Evolutionary conservation across 2,797 vertebrate genomes (phyloP), one percentile per base, ranked within the genome.

Genomic region (Gobio occitaniae): DNA sequence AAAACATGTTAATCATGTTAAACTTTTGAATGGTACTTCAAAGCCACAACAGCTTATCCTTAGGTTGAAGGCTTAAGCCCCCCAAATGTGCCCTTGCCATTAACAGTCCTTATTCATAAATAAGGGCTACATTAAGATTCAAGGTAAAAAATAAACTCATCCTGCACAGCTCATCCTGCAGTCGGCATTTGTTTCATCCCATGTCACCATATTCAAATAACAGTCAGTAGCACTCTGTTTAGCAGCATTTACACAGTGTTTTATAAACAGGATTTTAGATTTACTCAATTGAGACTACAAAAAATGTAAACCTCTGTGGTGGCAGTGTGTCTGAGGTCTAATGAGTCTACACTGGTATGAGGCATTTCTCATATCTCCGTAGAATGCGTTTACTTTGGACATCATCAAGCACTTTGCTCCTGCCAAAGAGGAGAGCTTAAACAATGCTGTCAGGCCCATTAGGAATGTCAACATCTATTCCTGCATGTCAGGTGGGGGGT

Each of bases 401-500:
- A 29, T 75, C 38, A 56, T 72, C 25, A 72, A 78, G n/a, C 41
- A 32, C 29, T 61, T 80, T 63, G 41, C 47, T 72, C 32, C 54
- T 15, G 10, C 72, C 48, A 76, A 25, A 29, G 61, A 54, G 6
- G 44, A 76, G 65, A 70, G 48, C 52, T 70, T 69, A 70, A 84
- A 84, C 25, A 71, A 36, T 36, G 75, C 54, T n/a, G 36, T 36
- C 38, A 47, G 66, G 80, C 47, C 76, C 61, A 84, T 69, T 56
- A 79, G 82, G 70, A 84, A 79, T 68, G 78, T 84, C 75, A 76
- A 32, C 72, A 80, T 78, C 66, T 81, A 69, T 59, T 56, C 66
- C 79, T 70, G 36, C 21, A 2, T 17, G 6, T 75, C 44, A 47
- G 75, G 25, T n/a, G 72, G 25, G 38, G 52, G 52, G 48, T 61